Base-by-base conservation (phyloP, 1,140 invertebrate species). In the Leptestheria dahalacensis region DNA sequence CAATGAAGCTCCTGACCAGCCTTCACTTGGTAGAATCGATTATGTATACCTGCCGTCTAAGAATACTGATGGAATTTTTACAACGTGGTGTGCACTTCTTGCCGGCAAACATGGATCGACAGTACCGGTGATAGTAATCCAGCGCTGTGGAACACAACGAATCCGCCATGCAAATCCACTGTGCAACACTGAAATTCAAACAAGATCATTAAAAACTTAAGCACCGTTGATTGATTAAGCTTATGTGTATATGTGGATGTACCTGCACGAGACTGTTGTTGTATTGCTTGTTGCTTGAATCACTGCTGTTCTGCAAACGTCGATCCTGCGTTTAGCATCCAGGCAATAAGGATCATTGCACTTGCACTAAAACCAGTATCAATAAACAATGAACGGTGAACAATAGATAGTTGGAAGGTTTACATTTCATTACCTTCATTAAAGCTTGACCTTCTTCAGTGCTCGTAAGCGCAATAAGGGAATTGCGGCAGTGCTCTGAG, bases 131-230 rank as follows among this genome's bases (percentile, higher is more conserved):
- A 67, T 88, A 88, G 73, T 83, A 90, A 23, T 77, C 74, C 0
- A 89, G 72, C 0, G 86, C 87, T 1, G 80, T 85, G 9, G 81
- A 78, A 68, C 87, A 89, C 4, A 79, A 73, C 0, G 80, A 74
- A 67, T 90, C 85, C 0, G 84, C 84, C 1, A 77, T 73, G 68
- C 87, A 90, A 63, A 90, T 87, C 74, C 81, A 80, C 61, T 85
- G 82, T 0, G 86, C 86, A 4, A 86, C 77, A 20, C 79, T 66
- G 26, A 25, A 10, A 2, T n/a, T n/a, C n/a, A n/a, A n/a, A n/a
- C n/a, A n/a, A n/a, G n/a, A n/a, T n/a, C n/a, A n/a, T n/a, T n/a
- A n/a, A n/a, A n/a, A n/a, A n/a, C n/a, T n/a, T n/a, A n/a, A n/a
- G n/a, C n/a, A n/a, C n/a, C n/a, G n/a, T n/a, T n/a, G n/a, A n/a